Conservation (phyloP, 2,113 vertebrate genomes). For the Terrapene triunguis region DNA sequence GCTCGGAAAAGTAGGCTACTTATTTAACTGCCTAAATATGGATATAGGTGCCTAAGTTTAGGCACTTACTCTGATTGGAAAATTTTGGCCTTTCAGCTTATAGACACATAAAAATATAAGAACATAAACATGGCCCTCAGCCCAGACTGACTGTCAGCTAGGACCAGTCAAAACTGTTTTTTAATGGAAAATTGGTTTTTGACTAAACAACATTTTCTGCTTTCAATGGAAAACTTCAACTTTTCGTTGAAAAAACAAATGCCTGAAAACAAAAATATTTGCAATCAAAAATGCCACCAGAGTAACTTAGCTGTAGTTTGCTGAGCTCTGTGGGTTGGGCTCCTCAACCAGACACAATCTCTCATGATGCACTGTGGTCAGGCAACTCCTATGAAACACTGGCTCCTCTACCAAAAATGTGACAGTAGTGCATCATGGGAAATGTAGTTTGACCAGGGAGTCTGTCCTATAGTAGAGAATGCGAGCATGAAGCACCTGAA, state of each 20-base stretch:
- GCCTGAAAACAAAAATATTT: not conserved
- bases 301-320: not conserved
- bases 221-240: not conserved
- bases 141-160: not conserved
- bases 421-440: not conserved
- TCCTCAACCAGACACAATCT: not conserved
- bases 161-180: fast-evolving
- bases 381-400: not conserved
- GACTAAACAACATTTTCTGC: not conserved
- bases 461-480: not conserved
- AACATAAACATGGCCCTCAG: not conserved
- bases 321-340: not conserved
- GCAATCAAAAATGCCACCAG: not conserved
- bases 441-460: not conserved
- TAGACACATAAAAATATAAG: not conserved
- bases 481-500: not conserved
- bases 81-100: fast-evolving
- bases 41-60: not conserved
- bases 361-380: not conserved
- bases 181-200: not conserved
- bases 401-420: not conserved
- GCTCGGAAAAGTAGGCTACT: not conserved
- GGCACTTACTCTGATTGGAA: not conserved
- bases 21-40: not conserved
- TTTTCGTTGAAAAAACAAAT: not conserved